Percentiles rank a stretch among this genome's conserved stretches.
Evolutionary conservation across 2,797 vertebrate species (phyloP).

Genomic region (Phalanger gymnotis): DNA sequence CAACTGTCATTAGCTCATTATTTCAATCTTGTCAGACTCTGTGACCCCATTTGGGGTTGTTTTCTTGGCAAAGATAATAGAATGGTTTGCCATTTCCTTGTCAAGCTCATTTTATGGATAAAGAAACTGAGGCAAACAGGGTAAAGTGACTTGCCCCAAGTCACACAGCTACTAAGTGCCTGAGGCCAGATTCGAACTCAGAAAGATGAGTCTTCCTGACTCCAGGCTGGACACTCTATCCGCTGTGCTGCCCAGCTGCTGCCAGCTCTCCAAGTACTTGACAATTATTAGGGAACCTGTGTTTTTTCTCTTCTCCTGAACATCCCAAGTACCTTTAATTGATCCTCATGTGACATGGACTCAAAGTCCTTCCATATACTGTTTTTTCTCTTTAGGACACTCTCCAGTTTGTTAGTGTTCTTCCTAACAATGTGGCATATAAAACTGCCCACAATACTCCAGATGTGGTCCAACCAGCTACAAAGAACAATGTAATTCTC

Average conservation of each 20-base stretch:
- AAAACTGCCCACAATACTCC: neutral
- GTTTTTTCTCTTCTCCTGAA: neutral
- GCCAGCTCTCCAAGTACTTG: neutral
- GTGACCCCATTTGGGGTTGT: neutral
- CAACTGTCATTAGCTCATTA: neutral
- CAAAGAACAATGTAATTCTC: neutral
- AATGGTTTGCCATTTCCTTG: neutral
- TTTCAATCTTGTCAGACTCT: neutral
- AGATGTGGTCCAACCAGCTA: neutral
- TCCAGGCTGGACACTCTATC: neutral
- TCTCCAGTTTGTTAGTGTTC: neutral
- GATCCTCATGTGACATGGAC: neutral
- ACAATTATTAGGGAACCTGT: neutral
- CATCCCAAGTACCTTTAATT: neutral
- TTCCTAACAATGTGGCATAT: neutral
- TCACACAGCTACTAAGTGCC: neutral
- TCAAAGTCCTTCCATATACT: neutral
- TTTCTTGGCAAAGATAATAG: neutral
- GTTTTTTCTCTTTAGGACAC: neutral
- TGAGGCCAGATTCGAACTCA: neutral
- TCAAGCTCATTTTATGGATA: neutral
- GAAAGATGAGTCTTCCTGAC: neutral
- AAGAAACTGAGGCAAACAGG: neutral
- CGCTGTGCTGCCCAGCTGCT: neutral
- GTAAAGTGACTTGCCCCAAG: neutral